Percentiles rank a stretch among this genome's conserved stretches.
Conservation (phyloP, 2,113 vertebrate species). For the Thamnaconus septentrionalis region DNA sequence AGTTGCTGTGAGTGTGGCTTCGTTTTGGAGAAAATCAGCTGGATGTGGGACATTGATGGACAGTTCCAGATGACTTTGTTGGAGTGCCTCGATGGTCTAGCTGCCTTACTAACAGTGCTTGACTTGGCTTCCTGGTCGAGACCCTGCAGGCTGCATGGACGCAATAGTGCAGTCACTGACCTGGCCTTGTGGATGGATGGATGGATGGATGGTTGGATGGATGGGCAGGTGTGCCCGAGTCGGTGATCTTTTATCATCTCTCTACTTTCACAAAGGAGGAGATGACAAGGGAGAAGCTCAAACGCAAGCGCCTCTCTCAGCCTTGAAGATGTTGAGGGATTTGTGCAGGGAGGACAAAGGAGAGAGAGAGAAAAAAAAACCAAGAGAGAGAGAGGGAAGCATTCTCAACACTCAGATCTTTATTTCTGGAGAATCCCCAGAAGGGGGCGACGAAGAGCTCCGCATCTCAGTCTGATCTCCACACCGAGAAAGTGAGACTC, state of each 20-base stretch:
- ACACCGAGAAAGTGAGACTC: conserved; percentile 35
- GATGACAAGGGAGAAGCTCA: conserved; percentile 70
- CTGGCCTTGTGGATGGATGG: conserved; percentile 23
- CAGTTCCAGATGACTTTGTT: conserved; percentile 41
- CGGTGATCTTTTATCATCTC: conserved; percentile 61
- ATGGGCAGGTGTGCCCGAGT: conserved; percentile 51
- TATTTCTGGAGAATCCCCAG: conserved; percentile 48
- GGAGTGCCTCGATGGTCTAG: conserved; percentile 29
- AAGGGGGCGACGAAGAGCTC: conserved; percentile 50
- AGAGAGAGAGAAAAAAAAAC: not conserved
- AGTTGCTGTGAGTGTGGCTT: conserved; percentile 33
- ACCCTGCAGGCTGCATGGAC: conserved; percentile 35
- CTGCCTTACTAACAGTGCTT: conserved; percentile 62
- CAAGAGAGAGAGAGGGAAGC: conserved; percentile 36
- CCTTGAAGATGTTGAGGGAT: conserved; percentile 47
- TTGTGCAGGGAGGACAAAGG: conserved; percentile 35
- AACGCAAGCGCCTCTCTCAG: conserved; percentile 75
- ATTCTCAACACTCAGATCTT: conserved; percentile 47
- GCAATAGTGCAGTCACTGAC: conserved; percentile 40
- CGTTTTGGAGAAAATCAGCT: conserved; percentile 36
- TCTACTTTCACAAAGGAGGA: conserved; percentile 72
- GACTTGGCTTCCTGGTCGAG: conserved; percentile 43
- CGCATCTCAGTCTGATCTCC: conserved; percentile 26
- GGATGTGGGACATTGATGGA: conserved; percentile 44
- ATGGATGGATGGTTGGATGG: conserved; percentile 1